Percentiles rank a stretch among this genome's conserved stretches.
Conservation (phyloP, 2,888 invertebrate species). For the Aproaerema taeniolella region DNA sequence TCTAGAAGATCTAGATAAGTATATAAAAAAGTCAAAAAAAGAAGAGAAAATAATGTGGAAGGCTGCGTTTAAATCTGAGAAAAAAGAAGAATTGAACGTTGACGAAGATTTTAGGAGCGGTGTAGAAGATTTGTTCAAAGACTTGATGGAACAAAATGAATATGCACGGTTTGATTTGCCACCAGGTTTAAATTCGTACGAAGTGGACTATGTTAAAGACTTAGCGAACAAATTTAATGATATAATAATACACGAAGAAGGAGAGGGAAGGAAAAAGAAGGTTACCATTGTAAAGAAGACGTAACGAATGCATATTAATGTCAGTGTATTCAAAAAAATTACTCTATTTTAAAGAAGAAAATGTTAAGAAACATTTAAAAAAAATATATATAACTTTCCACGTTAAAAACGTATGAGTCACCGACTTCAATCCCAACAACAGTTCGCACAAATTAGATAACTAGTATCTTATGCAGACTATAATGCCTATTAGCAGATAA, state of each 20-base stretch:
- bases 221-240: slow-evolving; percentile 40
- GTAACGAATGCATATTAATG: too few species aligned
- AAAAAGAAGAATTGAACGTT: slow-evolving; percentile 37
- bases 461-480: too few species aligned
- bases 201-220: slow-evolving; percentile 46
- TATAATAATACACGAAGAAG: slow-evolving; percentile 41
- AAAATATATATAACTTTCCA: too few species aligned
- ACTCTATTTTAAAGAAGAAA: too few species aligned
- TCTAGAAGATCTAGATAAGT: slow-evolving; percentile 41
- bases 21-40: slow-evolving; percentile 30
- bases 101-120: slow-evolving; percentile 51
- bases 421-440: too few species aligned
- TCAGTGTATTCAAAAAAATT: too few species aligned
- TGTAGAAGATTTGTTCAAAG: slow-evolving; percentile 51
- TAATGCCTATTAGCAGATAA: too few species aligned
- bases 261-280: slow-evolving; percentile 37
- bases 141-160: slow-evolving; percentile 42
- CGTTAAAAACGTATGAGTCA: too few species aligned
- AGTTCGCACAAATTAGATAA: too few species aligned
- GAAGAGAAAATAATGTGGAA: slow-evolving; percentile 55
- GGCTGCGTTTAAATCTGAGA: slow-evolving; percentile 39
- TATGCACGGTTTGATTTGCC: slow-evolving; percentile 54
- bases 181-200: slow-evolving; percentile 38
- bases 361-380: too few species aligned
- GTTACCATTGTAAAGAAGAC: slow-evolving; percentile 47